Conservation (phyloP, 2,797 vertebrate species). For the Hapalemur alaotrensis region DNA sequence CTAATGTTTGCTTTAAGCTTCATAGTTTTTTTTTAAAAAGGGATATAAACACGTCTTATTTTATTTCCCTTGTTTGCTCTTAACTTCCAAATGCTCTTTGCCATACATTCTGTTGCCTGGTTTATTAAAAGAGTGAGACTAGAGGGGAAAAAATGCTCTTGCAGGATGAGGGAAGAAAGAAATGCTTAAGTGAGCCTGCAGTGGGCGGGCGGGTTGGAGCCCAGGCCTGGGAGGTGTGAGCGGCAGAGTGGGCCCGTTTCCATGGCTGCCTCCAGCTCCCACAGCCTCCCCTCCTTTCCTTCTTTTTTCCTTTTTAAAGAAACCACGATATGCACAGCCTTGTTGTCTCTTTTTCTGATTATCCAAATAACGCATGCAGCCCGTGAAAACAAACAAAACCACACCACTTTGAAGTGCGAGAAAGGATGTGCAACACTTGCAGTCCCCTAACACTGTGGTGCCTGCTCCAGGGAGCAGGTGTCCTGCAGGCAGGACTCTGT, state of each 20-base stretch:
- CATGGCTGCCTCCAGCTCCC: not conserved
- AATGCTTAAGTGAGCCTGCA: not conserved
- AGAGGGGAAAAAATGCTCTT: not conserved
- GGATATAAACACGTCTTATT: not conserved
- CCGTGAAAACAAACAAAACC: not conserved
- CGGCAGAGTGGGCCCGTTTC: not conserved
- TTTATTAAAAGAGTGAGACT: not conserved
- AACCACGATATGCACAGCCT: not conserved
- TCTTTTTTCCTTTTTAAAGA: not conserved
- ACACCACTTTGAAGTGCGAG: not conserved
- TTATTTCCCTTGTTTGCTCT: conserved; percentile 41
- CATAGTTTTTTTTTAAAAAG: not conserved
- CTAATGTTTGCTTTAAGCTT: not conserved
- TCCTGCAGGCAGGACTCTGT: not conserved
- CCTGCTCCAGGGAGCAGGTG: accelerated
- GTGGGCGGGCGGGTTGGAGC: not conserved
- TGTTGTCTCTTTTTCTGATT: not conserved
- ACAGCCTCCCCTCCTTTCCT: not conserved
- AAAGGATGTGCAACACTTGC: no score
- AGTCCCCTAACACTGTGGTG: not conserved
- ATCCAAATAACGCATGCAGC: not conserved
- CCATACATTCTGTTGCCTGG: not conserved
- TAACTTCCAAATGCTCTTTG: conserved; percentile 10
- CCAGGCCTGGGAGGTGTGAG: not conserved
- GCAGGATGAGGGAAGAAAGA: not conserved